Percentiles rank a stretch among this genome's conserved stretches.
Conservation (phyloP, 2,113 vertebrate species). For the Gadus macrocephalus region DNA sequence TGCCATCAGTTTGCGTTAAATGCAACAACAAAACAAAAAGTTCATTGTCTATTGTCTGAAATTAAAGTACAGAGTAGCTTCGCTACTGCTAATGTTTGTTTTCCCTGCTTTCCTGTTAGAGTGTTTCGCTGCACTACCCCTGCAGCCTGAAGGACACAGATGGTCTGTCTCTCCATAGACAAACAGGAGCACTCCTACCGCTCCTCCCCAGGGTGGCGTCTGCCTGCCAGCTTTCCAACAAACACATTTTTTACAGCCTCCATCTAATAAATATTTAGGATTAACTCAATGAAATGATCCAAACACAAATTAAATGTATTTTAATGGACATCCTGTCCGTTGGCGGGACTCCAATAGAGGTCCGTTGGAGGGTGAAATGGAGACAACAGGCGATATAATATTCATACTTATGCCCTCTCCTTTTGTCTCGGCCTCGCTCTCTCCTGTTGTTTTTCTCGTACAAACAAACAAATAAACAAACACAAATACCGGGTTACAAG, state of each 20-base stretch:
- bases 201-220: conserved; percentile 43
- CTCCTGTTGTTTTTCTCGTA: conserved; percentile 8
- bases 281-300: conserved; percentile 67
- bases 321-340: conserved; percentile 60
- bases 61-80: too few relatives aligned
- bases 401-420: conserved; percentile 34
- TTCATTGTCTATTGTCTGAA: too few relatives aligned
- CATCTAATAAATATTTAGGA: conserved; percentile 72
- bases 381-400: conserved; percentile 63
- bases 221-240: conserved; percentile 44
- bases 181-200: conserved; percentile 31
- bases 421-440: conserved; percentile 14
- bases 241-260: conserved; percentile 64
- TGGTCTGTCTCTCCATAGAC: conserved; percentile 38
- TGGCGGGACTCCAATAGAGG: conserved; percentile 58
- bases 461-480: conserved; percentile 2
- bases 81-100: too few relatives aligned
- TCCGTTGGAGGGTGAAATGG: conserved; percentile 61
- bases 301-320: conserved; percentile 71
- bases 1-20: too few relatives aligned
- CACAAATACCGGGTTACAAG: background rate
- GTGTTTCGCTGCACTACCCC: background rate
- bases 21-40: too few relatives aligned
- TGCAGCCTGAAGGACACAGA: conserved; percentile 39
- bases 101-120: too few relatives aligned